These are phyloP conservation scores for Emydocephalus ijimae DNA, from an alignment of 2,113 vertebrate species.

Conservation along the genomic window DNA sequence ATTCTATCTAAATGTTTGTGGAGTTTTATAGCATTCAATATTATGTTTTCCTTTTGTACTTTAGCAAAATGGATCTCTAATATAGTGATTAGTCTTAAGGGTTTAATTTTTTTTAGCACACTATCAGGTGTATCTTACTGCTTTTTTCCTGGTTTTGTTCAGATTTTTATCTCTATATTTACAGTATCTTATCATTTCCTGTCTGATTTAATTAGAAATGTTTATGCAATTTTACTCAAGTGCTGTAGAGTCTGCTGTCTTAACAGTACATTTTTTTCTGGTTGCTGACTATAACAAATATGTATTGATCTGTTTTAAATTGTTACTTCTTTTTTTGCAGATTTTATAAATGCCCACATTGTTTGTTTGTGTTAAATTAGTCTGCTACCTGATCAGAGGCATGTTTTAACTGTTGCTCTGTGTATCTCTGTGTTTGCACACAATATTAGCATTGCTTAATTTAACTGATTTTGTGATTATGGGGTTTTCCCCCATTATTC, in stretches of 20 bases:
- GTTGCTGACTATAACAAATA: background rate
- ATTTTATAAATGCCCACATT: background rate
- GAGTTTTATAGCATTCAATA: background rate
- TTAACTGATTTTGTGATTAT: background rate
- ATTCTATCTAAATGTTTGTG: background rate
- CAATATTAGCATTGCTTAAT: background rate
- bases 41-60: background rate
- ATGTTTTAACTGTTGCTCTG: background rate
- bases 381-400: background rate
- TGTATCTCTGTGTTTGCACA: background rate
- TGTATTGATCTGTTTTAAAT: background rate
- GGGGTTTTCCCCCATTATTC: background rate
- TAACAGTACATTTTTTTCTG: background rate
- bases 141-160: background rate
- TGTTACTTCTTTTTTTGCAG: background rate
- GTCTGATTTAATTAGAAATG: background rate
- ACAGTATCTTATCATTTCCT: background rate
- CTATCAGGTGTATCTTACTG: background rate
- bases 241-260: background rate
- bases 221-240: background rate
- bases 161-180: background rate
- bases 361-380: background rate
- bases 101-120: background rate
- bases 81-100: background rate
- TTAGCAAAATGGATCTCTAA: background rate